Evolutionary conservation across 1,140 invertebrate species (phyloP).

Genomic region (Agraylea sexmaculata): DNA sequence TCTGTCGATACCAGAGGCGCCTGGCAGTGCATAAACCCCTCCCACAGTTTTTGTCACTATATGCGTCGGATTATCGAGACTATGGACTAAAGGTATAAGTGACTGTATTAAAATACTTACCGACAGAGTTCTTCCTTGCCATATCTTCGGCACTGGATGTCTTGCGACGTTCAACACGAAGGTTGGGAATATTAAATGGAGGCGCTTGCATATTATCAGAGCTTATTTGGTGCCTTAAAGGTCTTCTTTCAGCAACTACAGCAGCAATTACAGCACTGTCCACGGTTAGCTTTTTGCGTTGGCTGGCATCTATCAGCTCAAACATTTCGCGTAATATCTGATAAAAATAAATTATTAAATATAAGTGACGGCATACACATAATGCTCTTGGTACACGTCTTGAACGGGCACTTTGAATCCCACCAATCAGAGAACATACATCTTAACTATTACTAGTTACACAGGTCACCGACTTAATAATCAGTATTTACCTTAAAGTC

Average conservation of each 20-base stretch:
- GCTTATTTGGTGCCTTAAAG: constrained; percentile 69
- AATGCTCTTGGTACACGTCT: too few species aligned
- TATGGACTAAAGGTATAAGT: too few species aligned
- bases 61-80: too few species aligned
- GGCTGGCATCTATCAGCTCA: constrained; percentile 79
- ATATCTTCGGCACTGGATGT: constrained; percentile 81
- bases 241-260: constrained; percentile 62
- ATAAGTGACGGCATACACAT: too few species aligned
- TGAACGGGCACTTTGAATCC: too few species aligned
- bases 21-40: too few species aligned
- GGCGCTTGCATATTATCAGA: constrained; percentile 76
- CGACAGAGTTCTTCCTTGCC: constrained; percentile 70
- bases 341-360: constrained; percentile 4
- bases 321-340: constrained; percentile 85
- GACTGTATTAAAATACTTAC: constrained; percentile 31
- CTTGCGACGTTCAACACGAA: constrained; percentile 72
- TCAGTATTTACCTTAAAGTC: too few species aligned
- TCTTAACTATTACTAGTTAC: too few species aligned
- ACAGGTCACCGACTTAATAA: too few species aligned
- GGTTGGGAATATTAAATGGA: constrained; percentile 74
- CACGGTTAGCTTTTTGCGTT: constrained; percentile 71
- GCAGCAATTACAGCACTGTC: constrained; percentile 64
- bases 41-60: too few species aligned
- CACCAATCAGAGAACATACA: too few species aligned
- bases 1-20: too few species aligned